A percentile compares a stretch with the other conserved stretches of the same genome.
Conservation (phyloP, 2,888 invertebrate genomes). For the Netelia melanura region DNA sequence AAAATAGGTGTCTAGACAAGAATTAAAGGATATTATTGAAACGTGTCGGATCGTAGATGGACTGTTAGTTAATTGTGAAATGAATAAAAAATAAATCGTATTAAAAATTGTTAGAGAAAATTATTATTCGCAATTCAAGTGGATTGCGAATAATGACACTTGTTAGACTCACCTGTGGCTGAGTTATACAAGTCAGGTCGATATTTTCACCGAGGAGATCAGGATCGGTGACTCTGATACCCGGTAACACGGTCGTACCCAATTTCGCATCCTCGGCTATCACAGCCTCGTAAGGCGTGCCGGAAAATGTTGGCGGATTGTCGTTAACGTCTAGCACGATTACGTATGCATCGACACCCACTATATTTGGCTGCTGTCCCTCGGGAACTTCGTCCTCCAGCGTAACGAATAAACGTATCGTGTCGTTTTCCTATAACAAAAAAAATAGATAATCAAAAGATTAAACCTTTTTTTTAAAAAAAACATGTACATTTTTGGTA, state of each 20-base stretch:
- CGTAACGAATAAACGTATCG: conserved; percentile 92
- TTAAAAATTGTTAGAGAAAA: too few relatives aligned
- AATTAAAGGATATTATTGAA: too few relatives aligned
- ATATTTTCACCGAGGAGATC: conserved; percentile 93
- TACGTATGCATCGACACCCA: conserved; percentile 91
- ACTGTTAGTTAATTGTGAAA: too few relatives aligned
- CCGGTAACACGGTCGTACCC: conserved; percentile 90
- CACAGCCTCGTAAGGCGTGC: conserved; percentile 93
- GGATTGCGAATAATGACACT: too few relatives aligned
- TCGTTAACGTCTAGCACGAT: conserved; percentile 96
- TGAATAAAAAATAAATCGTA: too few relatives aligned
- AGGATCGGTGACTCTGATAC: conserved; percentile 91
- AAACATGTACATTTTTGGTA: too few relatives aligned
- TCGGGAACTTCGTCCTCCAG: conserved; percentile 91
- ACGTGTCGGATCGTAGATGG: too few relatives aligned
- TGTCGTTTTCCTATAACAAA: conserved; percentile 90
- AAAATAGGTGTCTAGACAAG: too few relatives aligned
- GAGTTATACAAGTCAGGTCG: conserved; percentile 89
- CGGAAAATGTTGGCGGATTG: conserved; percentile 89
- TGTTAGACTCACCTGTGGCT: conserved; percentile 84
- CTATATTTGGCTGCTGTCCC: conserved; percentile 88
- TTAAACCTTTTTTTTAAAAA: too few relatives aligned
- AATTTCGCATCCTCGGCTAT: conserved; percentile 91
- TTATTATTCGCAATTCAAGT: too few relatives aligned
- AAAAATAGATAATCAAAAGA: conserved; percentile 61